A percentile compares a stretch with the other conserved stretches of the same genome.
These are phyloP conservation scores for Corynorhinus townsendii DNA, from an alignment of 2,113 vertebrate species.

Conservation along the genomic window DNA sequence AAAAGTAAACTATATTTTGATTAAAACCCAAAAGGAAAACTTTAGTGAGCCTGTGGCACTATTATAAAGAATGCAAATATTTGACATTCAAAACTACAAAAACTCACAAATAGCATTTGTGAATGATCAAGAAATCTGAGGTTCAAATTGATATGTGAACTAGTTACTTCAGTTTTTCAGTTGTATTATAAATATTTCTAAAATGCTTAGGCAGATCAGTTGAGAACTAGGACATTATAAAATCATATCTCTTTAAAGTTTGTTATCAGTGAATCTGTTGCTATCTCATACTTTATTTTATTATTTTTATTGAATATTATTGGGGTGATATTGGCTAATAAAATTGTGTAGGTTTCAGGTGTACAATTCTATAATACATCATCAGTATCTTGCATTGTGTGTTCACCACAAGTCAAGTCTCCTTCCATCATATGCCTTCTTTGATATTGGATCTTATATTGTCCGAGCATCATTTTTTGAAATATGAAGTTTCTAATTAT, in stretches of 20 bases:
- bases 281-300: not conserved
- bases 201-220: not conserved
- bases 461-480: not conserved
- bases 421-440: not conserved
- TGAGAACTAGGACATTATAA: not conserved
- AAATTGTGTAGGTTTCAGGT: too few species aligned
- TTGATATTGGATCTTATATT: not conserved
- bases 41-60: not conserved
- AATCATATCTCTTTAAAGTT: not conserved
- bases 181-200: constrained; percentile 7
- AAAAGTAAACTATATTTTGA: not conserved
- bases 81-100: not conserved
- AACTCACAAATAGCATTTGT: not conserved
- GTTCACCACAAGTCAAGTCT: too few species aligned
- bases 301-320: not conserved
- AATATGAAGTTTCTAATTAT: not conserved
- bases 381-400: too few species aligned
- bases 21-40: not conserved
- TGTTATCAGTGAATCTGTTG: not conserved
- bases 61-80: not conserved
- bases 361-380: too few species aligned
- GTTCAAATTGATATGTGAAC: not conserved
- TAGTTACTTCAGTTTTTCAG: not conserved
- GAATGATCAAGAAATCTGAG: not conserved
- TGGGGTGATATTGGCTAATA: not conserved